Conservation (phyloP, 2,797 vertebrate species). For the Podarcis lilfordi region DNA sequence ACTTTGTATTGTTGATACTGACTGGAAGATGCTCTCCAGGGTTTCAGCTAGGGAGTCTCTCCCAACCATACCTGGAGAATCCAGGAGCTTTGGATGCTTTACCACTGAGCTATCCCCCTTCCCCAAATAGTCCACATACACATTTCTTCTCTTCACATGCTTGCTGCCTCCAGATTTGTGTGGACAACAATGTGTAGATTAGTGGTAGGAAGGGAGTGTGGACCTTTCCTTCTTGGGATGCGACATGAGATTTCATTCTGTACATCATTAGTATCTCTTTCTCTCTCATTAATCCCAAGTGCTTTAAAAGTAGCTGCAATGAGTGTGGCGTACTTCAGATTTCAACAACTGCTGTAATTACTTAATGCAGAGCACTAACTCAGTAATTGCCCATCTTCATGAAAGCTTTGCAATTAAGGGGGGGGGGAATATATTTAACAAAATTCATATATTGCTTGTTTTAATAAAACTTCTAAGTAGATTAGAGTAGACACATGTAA, state of each 20-base stretch:
- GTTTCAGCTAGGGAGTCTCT: no score
- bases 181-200: not conserved
- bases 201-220: not conserved
- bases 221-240: not conserved
- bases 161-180: not conserved
- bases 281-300: not conserved
- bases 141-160: not conserved
- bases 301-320: constrained; percentile 1
- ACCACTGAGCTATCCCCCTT: no score
- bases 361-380: not conserved
- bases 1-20: no score
- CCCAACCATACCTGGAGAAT: no score
- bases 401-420: not conserved
- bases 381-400: not conserved
- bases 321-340: not conserved
- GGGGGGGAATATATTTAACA: not conserved
- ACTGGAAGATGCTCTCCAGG: no score
- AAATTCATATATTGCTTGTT: no score
- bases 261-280: not conserved
- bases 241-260: not conserved
- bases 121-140: not conserved
- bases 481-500: no score
- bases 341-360: not conserved
- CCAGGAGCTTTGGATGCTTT: no score
- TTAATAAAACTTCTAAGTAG: no score